phyloP scores from a whole-genome alignment of 2,113 vertebrate genomes.

The Tricholaema leucomelas region DNA sequence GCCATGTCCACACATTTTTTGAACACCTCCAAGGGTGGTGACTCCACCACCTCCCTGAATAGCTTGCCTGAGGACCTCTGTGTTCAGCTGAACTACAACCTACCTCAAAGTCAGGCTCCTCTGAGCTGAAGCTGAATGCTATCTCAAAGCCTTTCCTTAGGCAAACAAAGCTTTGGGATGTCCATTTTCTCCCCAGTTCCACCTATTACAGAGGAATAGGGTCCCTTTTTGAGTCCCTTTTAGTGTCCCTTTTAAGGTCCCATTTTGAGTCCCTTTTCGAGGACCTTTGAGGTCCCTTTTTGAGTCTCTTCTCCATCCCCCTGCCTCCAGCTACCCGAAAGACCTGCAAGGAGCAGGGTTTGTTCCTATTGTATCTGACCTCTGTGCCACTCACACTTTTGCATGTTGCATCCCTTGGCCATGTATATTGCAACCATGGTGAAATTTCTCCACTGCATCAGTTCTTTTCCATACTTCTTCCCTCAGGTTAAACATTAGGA shows the following conservation, averaged over 20 bases:
- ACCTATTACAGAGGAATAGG: background rate
- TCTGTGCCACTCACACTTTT: background rate
- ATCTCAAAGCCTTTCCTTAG: background rate
- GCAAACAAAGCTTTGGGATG: background rate
- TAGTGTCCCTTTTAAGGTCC: too few relatives aligned
- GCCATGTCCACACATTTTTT: too few relatives aligned
- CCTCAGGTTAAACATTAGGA: too few relatives aligned
- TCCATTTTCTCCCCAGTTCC: background rate
- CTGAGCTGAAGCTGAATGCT: background rate
- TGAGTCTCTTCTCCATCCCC: too few relatives aligned
- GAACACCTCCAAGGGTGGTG: too few relatives aligned
- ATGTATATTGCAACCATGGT: rapidly evolving
- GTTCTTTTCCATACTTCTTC: too few relatives aligned
- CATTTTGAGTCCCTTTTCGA: too few relatives aligned
- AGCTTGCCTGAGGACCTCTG: background rate
- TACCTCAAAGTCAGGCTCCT: background rate
- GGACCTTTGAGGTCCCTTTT: too few relatives aligned
- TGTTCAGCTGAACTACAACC: background rate
- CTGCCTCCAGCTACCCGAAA: too few relatives aligned
- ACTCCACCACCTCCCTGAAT: too few relatives aligned
- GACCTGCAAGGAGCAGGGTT: background rate
- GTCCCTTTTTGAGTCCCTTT: too few relatives aligned
- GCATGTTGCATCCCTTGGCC: background rate
- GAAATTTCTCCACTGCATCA: too few relatives aligned
- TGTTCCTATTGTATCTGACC: background rate